Conservation (phyloP, 2,113 vertebrate genomes). For the Elephantulus edwardii region DNA sequence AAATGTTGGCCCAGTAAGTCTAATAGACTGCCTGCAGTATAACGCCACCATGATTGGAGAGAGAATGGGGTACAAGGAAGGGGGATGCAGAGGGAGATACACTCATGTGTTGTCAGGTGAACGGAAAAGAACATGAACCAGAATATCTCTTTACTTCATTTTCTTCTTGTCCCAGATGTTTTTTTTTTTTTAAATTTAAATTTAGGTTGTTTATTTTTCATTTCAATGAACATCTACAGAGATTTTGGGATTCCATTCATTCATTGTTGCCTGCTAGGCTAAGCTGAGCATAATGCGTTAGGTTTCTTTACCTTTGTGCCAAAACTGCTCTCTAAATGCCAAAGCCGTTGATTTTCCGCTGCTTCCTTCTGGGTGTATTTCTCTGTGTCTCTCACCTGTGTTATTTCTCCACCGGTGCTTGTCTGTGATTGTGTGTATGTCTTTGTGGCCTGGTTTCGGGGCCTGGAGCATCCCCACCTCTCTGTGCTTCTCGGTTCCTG, state of each 20-base stretch:
- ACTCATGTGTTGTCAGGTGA: too few species aligned
- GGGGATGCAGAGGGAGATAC: neutral
- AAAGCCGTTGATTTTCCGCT: neutral
- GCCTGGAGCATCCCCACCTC: conserved; percentile 73
- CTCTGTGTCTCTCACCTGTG: neutral
- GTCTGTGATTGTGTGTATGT: conserved; percentile 19
- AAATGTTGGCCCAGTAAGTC: neutral
- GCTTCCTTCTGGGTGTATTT: neutral
- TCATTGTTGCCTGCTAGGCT: neutral
- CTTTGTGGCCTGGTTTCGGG: conserved; percentile 33
- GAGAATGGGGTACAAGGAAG: neutral
- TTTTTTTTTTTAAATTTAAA: too few species aligned
- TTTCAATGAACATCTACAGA: too few species aligned
- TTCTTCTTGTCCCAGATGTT: neutral
- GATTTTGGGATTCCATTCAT: too few species aligned
- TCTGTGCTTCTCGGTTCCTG: conserved; percentile 69
- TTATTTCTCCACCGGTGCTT: neutral
- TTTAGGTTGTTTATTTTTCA: too few species aligned
- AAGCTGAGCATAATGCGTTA: neutral
- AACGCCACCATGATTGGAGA: neutral
- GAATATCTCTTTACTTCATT: neutral
- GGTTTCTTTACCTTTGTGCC: neutral
- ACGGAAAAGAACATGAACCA: neutral
- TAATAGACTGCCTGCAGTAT: neutral
- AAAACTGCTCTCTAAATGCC: neutral